A percentile compares a stretch with the other conserved stretches of the same genome.
phyloP scores from a whole-genome alignment of 2,888 invertebrate species.

The Drosophila conformis region DNA sequence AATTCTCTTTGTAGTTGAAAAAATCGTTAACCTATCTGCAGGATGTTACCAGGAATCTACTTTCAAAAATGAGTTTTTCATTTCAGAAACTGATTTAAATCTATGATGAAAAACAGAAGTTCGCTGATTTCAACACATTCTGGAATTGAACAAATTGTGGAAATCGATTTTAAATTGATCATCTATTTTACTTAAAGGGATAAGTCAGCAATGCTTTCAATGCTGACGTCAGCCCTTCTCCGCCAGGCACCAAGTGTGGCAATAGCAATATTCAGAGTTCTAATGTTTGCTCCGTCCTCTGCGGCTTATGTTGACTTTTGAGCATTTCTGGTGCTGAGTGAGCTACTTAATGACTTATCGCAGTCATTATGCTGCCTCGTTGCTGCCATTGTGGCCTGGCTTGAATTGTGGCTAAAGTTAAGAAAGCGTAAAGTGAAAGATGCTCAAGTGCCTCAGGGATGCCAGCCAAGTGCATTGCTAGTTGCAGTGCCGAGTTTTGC shows the following conservation, averaged over 20 bases:
- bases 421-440: slow-evolving; percentile 73
- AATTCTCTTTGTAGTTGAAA: not conserved
- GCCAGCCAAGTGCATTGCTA: slow-evolving; percentile 56
- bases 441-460: slow-evolving; percentile 52
- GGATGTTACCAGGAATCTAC: rapidly evolving
- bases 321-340: slow-evolving; percentile 50
- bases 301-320: slow-evolving; percentile 42
- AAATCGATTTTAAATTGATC: not conserved
- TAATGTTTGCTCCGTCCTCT: not conserved
- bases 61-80: not conserved
- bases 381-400: slow-evolving; percentile 43
- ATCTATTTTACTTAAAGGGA: not conserved
- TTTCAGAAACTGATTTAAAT: not conserved
- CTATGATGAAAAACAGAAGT: not conserved
- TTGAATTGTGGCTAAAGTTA: slow-evolving; percentile 62
- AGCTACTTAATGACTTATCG: slow-evolving; percentile 76
- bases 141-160: not conserved
- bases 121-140: not conserved
- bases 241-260: not conserved
- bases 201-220: not conserved
- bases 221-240: not conserved
- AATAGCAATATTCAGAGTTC: not conserved
- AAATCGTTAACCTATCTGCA: not conserved
- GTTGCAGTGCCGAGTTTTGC: not conserved
- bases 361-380: slow-evolving; percentile 67